These are phyloP conservation scores for Proisotoma minuta DNA, from an alignment of 2,888 invertebrate species.

Conservation along the genomic window DNA sequence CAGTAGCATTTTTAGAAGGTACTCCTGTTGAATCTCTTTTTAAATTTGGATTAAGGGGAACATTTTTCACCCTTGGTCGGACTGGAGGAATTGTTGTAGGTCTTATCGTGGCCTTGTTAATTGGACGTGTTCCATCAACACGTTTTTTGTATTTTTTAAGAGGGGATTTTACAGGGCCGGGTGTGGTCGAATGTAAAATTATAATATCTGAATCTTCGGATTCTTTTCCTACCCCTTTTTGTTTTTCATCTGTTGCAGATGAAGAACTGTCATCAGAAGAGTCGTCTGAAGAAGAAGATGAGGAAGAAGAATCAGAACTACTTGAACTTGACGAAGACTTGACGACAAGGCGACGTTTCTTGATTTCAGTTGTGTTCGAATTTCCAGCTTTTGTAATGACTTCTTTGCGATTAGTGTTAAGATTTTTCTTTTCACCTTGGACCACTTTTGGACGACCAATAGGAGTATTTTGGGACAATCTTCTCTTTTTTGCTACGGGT, in stretches of 20 bases:
- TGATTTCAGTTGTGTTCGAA: conserved; percentile 4
- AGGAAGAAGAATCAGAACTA: conserved; percentile 32
- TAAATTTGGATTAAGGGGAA: conserved; percentile 42
- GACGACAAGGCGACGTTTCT: conserved; percentile 21
- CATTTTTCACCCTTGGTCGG: conserved; percentile 45
- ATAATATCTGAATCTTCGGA: neutral
- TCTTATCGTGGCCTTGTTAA: conserved; percentile 5
- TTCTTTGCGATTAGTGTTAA: too few relatives aligned
- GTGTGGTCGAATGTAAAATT: conserved; percentile 11
- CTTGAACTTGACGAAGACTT: conserved; percentile 26
- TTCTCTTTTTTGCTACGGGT: neutral
- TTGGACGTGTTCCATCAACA: neutral
- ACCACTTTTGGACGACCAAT: neutral
- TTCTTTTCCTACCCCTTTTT: too few relatives aligned
- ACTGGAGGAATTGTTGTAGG: conserved; percentile 11
- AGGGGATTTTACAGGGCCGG: conserved; percentile 8
- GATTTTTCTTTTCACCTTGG: neutral
- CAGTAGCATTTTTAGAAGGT: neutral
- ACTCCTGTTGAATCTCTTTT: conserved; percentile 11
- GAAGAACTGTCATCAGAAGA: conserved; percentile 31
- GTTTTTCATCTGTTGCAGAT: too few relatives aligned
- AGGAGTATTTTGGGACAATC: neutral
- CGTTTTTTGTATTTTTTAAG: conserved; percentile 7
- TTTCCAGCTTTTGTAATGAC: too few relatives aligned
- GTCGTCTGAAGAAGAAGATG: conserved; percentile 33